Base-by-base conservation (phyloP, 37 sponge, comb jelly and placozoan genomes). In the Trichoplax adhaerens region DNA sequence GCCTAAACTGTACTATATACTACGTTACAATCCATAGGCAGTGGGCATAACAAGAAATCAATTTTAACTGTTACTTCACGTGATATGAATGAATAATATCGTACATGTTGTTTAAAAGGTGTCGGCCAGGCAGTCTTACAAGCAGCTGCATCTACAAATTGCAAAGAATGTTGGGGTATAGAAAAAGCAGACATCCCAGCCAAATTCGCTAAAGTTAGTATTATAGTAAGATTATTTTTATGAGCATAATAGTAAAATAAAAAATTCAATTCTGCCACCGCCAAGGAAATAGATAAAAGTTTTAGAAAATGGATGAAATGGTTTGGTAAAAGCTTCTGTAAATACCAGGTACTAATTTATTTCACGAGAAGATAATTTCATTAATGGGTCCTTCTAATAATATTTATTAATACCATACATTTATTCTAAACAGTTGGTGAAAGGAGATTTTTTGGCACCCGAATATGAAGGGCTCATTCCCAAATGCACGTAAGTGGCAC, bases 261-360 rank as follows among this genome's bases (percentile, higher is more conserved):
- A 12, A 12, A 60, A 12, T 60, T 10, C 62, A 60, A 60, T 12
- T 12, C 12, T 60, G 62, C 62, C 62, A 60, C 12, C 62, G 10
- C 12, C 12, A 60, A 89, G 95, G 72, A 72, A 62, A 86, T 96
- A 87, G 87, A 91, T 58, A 73, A 67, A 57, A 81, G 91, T 62
- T 96, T 96, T 67, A 58, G 80, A 12, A 80, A 79, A 71, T 96
- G 98, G 98, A 96, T 91, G 98, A 87, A 81, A 51, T 96, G 91
- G 84, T 96, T 90, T 59, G 98, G 98, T 4, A 96, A 96, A 75
- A 77, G 79, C 48, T 96, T 72, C 69, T 84, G 90, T 54, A 87
- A 91, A 51, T 96, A 79, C 76, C 87, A 91, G 65, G 74, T 92
- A 46, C 57, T 62, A 12, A 67, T 67, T 8, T 52, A 7, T 67